Evolutionary conservation across 2,113 vertebrate genomes (phyloP).

Genomic region (Cettia cetti): DNA sequence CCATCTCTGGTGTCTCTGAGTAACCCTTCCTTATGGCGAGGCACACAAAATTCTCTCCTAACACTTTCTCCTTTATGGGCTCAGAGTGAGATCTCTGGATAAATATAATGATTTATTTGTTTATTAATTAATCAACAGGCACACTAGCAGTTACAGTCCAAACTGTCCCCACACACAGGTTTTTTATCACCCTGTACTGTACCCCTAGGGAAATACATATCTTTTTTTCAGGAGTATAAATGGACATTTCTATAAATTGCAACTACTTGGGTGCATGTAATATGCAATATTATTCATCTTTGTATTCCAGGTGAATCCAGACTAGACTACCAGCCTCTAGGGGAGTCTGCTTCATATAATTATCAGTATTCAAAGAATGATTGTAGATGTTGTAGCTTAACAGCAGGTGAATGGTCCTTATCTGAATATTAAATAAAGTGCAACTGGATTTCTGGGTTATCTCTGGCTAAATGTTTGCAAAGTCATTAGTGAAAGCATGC

Average conservation of each 20-base stretch:
- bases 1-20: neutral
- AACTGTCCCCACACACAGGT: constrained; percentile 14
- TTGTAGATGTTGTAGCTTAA: constrained; percentile 70
- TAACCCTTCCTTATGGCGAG: neutral
- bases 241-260: constrained; percentile 60
- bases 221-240: constrained; percentile 32
- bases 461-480: constrained; percentile 57
- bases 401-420: constrained; percentile 71
- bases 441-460: constrained; percentile 61
- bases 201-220: constrained; percentile 30
- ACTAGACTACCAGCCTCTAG: constrained; percentile 63
- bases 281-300: constrained; percentile 68
- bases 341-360: constrained; percentile 69
- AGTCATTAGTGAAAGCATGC: constrained; percentile 47
- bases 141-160: neutral
- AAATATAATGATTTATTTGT: constrained; percentile 39
- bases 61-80: neutral
- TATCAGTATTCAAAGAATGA: constrained; percentile 72
- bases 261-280: constrained; percentile 56
- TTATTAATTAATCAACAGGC: constrained; percentile 48
- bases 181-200: constrained; percentile 22
- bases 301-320: constrained; percentile 69
- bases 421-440: constrained; percentile 72
- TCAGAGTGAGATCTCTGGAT: neutral
- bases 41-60: neutral